Evolutionary conservation across 2,113 vertebrate species (phyloP).

Genomic region (Phodopus roborovskii): DNA sequence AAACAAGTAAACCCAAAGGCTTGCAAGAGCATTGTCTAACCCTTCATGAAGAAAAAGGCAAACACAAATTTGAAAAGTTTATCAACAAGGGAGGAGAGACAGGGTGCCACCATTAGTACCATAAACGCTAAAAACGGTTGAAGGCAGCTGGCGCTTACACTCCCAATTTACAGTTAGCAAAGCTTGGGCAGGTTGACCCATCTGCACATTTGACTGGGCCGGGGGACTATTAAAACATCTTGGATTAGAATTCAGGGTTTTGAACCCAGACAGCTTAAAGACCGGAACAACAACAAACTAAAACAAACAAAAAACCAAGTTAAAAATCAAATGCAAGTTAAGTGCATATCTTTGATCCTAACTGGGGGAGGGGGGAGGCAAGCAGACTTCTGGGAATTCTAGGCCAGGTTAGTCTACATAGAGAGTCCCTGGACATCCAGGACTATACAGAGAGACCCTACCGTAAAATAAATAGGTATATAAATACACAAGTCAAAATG

Average conservation of each 20-base stretch:
- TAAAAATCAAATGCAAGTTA: not conserved
- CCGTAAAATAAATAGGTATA: not conserved
- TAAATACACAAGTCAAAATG: not conserved
- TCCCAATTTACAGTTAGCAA: not conserved
- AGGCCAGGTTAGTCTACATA: not conserved
- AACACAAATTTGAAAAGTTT: not conserved
- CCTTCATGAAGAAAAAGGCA: not conserved
- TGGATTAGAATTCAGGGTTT: constrained; percentile 6
- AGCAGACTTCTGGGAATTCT: not conserved
- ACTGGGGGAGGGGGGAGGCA: not conserved
- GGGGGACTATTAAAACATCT: not conserved
- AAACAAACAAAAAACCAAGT: constrained; percentile 17
- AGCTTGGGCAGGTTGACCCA: not conserved
- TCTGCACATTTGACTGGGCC: not conserved
- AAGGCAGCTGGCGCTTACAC: not conserved
- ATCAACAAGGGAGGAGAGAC: not conserved
- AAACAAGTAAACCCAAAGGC: not conserved
- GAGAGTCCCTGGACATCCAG: not conserved
- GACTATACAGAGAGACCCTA: not conserved
- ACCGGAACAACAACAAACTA: not conserved
- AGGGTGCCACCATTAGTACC: not conserved
- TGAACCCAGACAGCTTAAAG: not conserved
- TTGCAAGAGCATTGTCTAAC: not conserved
- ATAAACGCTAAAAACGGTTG: not conserved
- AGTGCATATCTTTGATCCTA: not conserved